Conservation (phyloP, 2,797 vertebrate genomes). For the Podargus strigoides region DNA sequence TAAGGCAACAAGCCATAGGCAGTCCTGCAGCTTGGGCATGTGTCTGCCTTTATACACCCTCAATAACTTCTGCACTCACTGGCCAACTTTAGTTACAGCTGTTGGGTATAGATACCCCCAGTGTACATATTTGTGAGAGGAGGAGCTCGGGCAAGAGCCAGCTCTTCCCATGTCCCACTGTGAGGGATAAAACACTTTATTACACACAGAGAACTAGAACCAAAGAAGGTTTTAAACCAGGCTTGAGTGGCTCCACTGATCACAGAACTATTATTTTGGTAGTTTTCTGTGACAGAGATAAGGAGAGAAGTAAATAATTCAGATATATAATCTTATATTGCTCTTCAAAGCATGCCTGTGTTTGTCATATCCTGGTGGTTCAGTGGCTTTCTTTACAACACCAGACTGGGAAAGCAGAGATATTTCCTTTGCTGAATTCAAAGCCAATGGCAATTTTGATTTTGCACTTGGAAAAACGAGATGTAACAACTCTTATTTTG, state of each 20-base stretch:
- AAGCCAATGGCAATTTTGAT: not conserved
- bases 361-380: not conserved
- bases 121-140: not conserved
- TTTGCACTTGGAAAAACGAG: not conserved
- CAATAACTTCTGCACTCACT: not conserved
- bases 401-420: not conserved
- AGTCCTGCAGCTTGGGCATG: not conserved
- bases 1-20: not conserved
- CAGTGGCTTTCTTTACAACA: not conserved
- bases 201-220: not conserved
- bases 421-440: not conserved
- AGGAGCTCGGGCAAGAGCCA: not conserved
- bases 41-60: not conserved
- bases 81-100: not conserved
- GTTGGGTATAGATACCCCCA: accelerated
- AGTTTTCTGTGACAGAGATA: not conserved
- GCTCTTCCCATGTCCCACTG: not conserved
- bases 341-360: not conserved
- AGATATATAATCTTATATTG: not conserved
- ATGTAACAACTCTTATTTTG: not conserved
- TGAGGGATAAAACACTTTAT: not conserved
- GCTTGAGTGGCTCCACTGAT: not conserved
- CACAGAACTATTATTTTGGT: not conserved
- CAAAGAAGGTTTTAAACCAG: not conserved
- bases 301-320: too few species aligned